These are phyloP conservation scores for Leptinotarsa tumamoca DNA, from an alignment of 2,888 invertebrate genomes.

Conservation along the genomic window DNA sequence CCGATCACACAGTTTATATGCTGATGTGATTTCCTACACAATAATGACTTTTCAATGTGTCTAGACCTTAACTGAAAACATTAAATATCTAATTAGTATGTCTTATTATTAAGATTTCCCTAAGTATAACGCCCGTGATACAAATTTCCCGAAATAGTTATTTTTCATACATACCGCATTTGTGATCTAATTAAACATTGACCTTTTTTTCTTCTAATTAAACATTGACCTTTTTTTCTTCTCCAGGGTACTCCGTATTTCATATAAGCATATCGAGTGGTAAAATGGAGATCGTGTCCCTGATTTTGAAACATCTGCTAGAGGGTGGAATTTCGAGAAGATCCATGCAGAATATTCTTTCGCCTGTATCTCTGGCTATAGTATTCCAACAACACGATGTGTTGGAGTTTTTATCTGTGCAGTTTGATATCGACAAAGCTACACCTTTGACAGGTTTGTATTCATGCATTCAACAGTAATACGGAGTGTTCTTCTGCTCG, in stretches of 20 bases:
- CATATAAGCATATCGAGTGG: slow-evolving; percentile 59
- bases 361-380: slow-evolving; percentile 59
- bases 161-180: no score
- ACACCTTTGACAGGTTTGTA: slow-evolving; percentile 56
- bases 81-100: no score
- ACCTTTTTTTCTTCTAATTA: slow-evolving; percentile 28
- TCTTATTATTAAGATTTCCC: no score
- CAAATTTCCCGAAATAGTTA: no score
- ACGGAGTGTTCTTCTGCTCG: not conserved
- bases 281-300: slow-evolving; percentile 56
- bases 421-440: slow-evolving; percentile 55
- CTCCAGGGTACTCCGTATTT: slow-evolving; percentile 60
- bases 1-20: no score
- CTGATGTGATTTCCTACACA: no score
- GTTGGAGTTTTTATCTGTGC: slow-evolving; percentile 57
- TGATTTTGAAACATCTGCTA: slow-evolving; percentile 59
- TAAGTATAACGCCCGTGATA: no score
- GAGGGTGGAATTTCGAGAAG: slow-evolving; percentile 60
- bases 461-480: not conserved
- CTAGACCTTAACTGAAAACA: no score
- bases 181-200: no score
- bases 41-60: no score
- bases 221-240: not conserved
- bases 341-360: slow-evolving; percentile 58
- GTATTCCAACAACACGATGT: slow-evolving; percentile 57